These are phyloP conservation scores for Poecilia velifera DNA, from an alignment of 2,797 vertebrate genomes.

Conservation along the genomic window DNA sequence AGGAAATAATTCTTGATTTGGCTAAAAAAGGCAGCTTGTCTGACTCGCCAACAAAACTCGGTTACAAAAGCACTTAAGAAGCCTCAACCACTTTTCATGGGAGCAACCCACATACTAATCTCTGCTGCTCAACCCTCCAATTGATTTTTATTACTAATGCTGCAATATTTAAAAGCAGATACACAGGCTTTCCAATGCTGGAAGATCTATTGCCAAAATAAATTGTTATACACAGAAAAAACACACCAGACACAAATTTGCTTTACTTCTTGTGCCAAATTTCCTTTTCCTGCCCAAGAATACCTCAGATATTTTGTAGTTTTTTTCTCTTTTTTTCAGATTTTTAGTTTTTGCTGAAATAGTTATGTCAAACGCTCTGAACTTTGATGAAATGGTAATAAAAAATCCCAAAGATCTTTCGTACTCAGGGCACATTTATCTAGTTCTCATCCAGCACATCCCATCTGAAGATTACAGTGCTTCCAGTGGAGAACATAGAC, in stretches of 20 bases:
- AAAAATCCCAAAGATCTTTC: neutral
- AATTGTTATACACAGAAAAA: neutral
- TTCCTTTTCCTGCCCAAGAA: neutral
- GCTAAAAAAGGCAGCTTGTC: neutral
- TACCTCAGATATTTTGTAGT: neutral
- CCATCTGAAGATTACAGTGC: neutral
- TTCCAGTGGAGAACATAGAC: neutral
- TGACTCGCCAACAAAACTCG: neutral
- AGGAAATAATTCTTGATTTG: neutral
- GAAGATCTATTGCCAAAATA: neutral
- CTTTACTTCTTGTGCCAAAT: neutral
- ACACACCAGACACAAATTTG: neutral
- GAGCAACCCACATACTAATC: neutral
- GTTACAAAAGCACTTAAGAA: neutral
- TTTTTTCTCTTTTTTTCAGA: neutral
- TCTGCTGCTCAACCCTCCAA: neutral
- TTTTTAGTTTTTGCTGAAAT: neutral
- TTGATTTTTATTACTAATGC: conserved; percentile 7
- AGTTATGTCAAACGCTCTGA: neutral
- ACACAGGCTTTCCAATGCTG: neutral
- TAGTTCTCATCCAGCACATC: neutral
- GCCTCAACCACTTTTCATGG: neutral
- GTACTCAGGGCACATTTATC: neutral
- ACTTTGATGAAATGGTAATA: neutral
- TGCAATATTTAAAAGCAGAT: neutral